Evolutionary conservation across 2,797 vertebrate species (phyloP), one percentile per base, ranked within the genome.

Genomic region (Rhynchonycteris naso): DNA sequence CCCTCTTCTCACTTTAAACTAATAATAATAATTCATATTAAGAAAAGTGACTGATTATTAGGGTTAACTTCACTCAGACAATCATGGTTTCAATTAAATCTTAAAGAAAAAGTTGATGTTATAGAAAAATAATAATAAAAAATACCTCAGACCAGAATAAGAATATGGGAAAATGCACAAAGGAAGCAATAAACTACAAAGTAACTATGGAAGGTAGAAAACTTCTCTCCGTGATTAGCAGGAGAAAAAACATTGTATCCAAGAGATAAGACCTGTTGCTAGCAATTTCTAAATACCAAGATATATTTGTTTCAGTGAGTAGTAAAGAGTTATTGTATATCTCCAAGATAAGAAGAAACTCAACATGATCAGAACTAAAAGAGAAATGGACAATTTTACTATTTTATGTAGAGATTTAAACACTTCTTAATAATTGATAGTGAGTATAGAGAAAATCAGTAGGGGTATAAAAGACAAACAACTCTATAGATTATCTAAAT

Each of bases 341-440:
- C 43, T 90, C 75, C 22, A 78, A 68, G 87, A 80, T 58, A 35
- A 33, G 28, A 69, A 74, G 33, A 69, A 82, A 63, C 22, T 52
- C 74, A 86, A 58, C 30, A 76, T 21, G 30, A 35, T 50, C 30
- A 80, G 38, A 72, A 52, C 12, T 80, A 15, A 74, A 81, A 68
- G 30, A 79, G 59, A 89, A 81, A 92, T 2, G 47, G 58, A 91
- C 24, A 85, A 61, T 6, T 18, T 87, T 61, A 87, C 28, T 81
- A 90, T 86, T 75, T 74, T 33, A 61, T 4, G 18, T 74, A 75
- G 43, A 90, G 24, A 95, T 80, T 93, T 90, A 30, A 90, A 85
- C 22, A 92, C 15, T 90, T 84, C 24, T 61, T 33, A 68, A 75
- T 33, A 24, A 61, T 2, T 80, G 66, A 80, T 26, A 93, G 68